Percentiles rank a stretch among this genome's conserved stretches.
Conservation (phyloP, 2,113 vertebrate genomes). For the Pomatorhinus ruficollis region DNA sequence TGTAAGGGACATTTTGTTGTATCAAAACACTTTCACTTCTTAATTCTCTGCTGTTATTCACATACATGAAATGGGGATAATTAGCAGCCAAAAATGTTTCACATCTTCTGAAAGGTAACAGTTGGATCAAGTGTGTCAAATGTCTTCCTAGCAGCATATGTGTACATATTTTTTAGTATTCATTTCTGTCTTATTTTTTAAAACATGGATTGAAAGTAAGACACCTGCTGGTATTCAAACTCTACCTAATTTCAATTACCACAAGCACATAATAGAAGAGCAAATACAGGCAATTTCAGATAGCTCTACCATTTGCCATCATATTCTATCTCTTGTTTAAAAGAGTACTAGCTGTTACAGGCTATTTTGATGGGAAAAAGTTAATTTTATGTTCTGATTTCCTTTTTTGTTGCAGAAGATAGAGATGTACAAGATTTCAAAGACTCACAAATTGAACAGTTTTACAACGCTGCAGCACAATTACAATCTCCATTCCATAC, state of each 20-base stretch:
- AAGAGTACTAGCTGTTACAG: not conserved
- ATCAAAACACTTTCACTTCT: not conserved
- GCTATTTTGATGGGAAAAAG: not conserved
- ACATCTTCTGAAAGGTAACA: not conserved
- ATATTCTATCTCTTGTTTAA: not conserved
- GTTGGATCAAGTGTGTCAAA: not conserved
- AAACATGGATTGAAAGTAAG: not conserved
- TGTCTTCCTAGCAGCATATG: not conserved
- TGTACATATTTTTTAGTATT: not conserved
- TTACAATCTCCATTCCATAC: not conserved
- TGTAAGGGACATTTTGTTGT: conserved; percentile 13
- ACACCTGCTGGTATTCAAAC: conserved; percentile 7
- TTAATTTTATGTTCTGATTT: conserved; percentile 7
- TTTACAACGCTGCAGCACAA: not conserved
- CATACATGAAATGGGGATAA: not conserved
- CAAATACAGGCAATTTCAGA: conserved; percentile 17
- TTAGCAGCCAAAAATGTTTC: not conserved
- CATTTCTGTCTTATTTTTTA: not conserved
- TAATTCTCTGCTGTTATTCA: not conserved
- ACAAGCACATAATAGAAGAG: not conserved
- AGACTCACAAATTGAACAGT: not conserved
- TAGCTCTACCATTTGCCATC: not conserved
- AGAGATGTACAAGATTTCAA: not conserved
- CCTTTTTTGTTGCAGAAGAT: not conserved
- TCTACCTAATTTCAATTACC: conserved; percentile 37